These are phyloP conservation scores for Cyaniris semiargus DNA, from an alignment of 2,888 invertebrate genomes.

Conservation along the genomic window DNA sequence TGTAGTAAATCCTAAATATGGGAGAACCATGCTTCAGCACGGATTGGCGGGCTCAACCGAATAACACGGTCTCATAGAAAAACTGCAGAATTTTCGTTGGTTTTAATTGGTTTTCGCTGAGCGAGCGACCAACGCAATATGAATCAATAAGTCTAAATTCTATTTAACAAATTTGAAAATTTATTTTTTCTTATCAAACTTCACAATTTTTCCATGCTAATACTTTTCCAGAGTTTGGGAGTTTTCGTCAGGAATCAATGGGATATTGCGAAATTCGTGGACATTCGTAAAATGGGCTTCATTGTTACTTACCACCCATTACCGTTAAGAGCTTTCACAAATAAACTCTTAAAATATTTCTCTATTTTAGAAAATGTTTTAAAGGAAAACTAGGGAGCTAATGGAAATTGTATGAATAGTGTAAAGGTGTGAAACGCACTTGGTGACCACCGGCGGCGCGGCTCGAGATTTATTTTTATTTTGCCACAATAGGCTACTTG, in stretches of 20 bases:
- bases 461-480: background rate
- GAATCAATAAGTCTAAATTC: too few species aligned
- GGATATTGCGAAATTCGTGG: background rate
- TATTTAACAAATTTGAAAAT: too few species aligned
- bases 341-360: conserved; percentile 27
- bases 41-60: too few species aligned
- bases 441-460: background rate
- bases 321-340: conserved; percentile 25
- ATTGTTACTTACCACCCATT: conserved; percentile 24
- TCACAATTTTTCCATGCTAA: background rate
- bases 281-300: conserved; percentile 2
- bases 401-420: conserved; percentile 27
- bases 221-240: background rate
- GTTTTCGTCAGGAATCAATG: background rate
- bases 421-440: conserved; percentile 20
- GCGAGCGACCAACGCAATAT: too few species aligned
- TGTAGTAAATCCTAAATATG: too few species aligned
- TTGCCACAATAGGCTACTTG: too few species aligned
- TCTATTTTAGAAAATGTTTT: conserved; percentile 28
- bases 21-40: too few species aligned
- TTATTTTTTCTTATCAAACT: too few species aligned
- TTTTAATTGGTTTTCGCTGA: too few species aligned
- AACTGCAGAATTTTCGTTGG: too few species aligned
- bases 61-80: too few species aligned
- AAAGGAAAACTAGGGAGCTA: conserved; percentile 27